Conservation (phyloP, 2,888 invertebrate species). For the Zaprionus bogoriensis region DNA sequence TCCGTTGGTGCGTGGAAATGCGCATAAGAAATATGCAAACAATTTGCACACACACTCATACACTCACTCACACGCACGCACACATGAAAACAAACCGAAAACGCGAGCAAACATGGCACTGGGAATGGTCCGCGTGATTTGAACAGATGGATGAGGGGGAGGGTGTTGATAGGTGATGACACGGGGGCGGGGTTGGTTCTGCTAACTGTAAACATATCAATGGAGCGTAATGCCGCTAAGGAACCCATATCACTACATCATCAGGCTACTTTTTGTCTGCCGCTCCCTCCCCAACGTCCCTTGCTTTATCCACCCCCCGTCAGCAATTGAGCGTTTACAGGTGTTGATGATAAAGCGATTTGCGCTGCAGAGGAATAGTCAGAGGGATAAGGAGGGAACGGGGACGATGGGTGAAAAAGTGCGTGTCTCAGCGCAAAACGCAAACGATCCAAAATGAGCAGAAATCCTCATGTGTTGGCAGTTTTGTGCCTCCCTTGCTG, state of each 20-base stretch:
- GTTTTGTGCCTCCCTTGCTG: not conserved
- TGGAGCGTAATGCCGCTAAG: conserved; percentile 42
- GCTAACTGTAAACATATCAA: conserved; percentile 63
- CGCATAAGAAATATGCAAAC: conserved; percentile 67
- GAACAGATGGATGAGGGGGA: not conserved
- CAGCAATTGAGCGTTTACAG: conserved; percentile 29
- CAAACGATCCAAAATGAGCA: conserved; percentile 28
- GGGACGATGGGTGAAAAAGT: conserved; percentile 18
- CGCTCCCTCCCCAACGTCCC: not conserved
- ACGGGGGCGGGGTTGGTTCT: not conserved
- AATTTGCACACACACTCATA: conserved; percentile 34
- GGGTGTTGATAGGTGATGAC: not conserved
- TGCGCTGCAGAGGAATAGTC: conserved; percentile 22
- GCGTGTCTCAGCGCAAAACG: conserved; percentile 53
- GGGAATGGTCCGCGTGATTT: not conserved
- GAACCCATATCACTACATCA: conserved; percentile 49
- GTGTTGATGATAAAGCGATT: conserved; percentile 70
- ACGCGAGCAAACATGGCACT: conserved; percentile 21
- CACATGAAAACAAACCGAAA: conserved; percentile 8
- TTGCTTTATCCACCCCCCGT: not conserved
- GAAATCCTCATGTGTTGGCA: conserved; percentile 17
- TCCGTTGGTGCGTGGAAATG: conserved; percentile 47
- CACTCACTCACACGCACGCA: conserved; percentile 3
- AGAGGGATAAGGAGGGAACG: not conserved
- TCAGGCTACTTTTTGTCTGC: conserved; percentile 9